Percentiles rank a stretch among this genome's conserved stretches.
These are phyloP conservation scores for Leuciscus idus DNA, from an alignment of 2,113 vertebrate genomes.

Conservation along the genomic window DNA sequence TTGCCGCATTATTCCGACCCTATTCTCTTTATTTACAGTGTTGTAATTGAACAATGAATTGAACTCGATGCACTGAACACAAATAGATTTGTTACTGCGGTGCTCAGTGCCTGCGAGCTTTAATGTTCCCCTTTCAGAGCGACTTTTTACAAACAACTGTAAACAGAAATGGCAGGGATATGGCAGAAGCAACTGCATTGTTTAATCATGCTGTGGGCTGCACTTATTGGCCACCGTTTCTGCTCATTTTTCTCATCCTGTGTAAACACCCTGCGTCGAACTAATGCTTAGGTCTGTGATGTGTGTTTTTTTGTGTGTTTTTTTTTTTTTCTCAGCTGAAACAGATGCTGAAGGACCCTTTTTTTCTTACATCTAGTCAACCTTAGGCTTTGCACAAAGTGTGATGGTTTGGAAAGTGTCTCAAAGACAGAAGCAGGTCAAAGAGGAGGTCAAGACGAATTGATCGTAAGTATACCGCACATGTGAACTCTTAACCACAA, in stretches of 20 bases:
- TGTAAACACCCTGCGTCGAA: neutral
- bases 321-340: neutral
- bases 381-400: neutral
- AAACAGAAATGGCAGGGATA: constrained; percentile 16
- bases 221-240: neutral
- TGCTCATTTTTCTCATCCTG: constrained; percentile 26
- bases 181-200: constrained; percentile 8
- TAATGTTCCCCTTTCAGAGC: neutral
- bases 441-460: neutral
- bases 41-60: constrained; percentile 22
- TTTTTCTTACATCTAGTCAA: neutral
- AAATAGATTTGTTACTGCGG: constrained; percentile 20
- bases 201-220: constrained; percentile 20
- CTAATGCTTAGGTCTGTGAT: neutral
- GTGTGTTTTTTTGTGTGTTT: too few species aligned
- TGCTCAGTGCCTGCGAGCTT: neutral
- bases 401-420: neutral
- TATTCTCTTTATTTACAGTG: constrained; percentile 29
- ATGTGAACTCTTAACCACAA: constrained; percentile 2
- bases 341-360: neutral
- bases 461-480: neutral
- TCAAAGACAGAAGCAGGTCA: neutral
- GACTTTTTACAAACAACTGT: constrained; percentile 20
- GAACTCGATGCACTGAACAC: constrained; percentile 9
- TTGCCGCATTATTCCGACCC: constrained; percentile 5